These are phyloP conservation scores for Lithobates sylvaticus DNA, from an alignment of 2,797 vertebrate genomes.

Conservation along the genomic window DNA sequence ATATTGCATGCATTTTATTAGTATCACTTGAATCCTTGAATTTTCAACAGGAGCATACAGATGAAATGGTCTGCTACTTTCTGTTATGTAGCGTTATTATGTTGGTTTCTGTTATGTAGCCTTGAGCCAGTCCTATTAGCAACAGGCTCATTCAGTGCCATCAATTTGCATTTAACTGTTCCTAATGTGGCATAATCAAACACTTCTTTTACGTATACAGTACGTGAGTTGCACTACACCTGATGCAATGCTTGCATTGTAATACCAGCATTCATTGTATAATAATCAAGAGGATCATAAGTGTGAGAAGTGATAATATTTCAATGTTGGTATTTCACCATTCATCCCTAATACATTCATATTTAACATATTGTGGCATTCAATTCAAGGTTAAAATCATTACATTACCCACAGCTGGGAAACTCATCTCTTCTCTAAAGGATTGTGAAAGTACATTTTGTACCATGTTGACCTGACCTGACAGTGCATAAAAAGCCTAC, in stretches of 20 bases:
- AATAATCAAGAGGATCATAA: not conserved
- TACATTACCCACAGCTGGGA: conserved; percentile 58
- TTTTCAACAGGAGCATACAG: too few species aligned
- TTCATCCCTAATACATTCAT: not conserved
- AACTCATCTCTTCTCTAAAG: conserved; percentile 59
- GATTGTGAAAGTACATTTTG: conserved; percentile 60
- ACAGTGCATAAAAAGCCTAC: conserved; percentile 53
- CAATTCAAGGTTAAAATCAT: conserved; percentile 62
- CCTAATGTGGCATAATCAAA: not conserved
- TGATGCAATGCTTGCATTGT: not conserved
- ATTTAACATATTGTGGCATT: conserved; percentile 48
- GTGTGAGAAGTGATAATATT: not conserved
- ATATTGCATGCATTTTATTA: too few species aligned
- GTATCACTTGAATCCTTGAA: too few species aligned
- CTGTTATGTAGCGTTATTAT: not conserved
- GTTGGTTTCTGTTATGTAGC: not conserved
- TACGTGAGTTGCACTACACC: not conserved
- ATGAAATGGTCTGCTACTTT: not conserved
- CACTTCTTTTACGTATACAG: not conserved
- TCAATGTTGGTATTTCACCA: conserved; percentile 23
- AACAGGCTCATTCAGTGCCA: not conserved
- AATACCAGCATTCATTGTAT: conserved; percentile 12
- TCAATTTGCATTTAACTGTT: not conserved
- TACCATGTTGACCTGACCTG: conserved; percentile 58
- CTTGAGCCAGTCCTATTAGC: not conserved